Evolutionary conservation across 2,888 invertebrate species (phyloP), one percentile per base, ranked within the genome.

Genomic region (Campoplex nolae): DNA sequence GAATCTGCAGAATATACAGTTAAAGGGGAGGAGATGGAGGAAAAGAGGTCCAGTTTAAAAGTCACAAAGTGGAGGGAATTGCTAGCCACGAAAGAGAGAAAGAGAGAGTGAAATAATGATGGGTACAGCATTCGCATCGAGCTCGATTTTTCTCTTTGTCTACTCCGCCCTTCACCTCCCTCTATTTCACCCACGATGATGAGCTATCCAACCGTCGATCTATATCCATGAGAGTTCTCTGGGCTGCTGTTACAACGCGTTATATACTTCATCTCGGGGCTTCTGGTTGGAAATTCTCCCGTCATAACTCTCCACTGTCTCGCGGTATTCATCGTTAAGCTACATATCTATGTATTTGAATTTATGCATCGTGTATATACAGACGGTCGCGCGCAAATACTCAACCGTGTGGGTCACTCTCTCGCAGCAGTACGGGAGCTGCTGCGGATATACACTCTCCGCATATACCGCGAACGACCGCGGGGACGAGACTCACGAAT

Each of bases 191-290:
- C 67, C 56, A 35, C 42, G 38, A 54, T 74, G 51, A 83, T 79
- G 86, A 70, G 68, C 56, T 78, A 68, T 79, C 79, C 68, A 62
- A 80, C 45, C 51, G 73, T 77, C 80, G 62, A 76, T 86, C 80
- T 76, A 71, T 65, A 45, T 75, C 67, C 82, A 48, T 73, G 28
- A 75, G 83, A 86, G 75, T 74, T 86, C 62, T 78, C 56, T 18
- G 32, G 51, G 56, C 86, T 83, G 75, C 80, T 75, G 71, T 85
- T 77, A 67, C 77, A 45, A 32, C 51, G 38, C 65, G 62, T 74
- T 74, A 65, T 51, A 73, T 51, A 80, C 51, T 73, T 65, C 68
- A 70, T 67, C 78, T 78, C 54, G 23, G 78, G 42, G 78, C 78
- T 78, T 68, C 78, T 68, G 68, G 68, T 78, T 56, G 54, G 42